Base-by-base conservation (phyloP, 2,888 invertebrate genomes). In the Xestia rhomboidea region DNA sequence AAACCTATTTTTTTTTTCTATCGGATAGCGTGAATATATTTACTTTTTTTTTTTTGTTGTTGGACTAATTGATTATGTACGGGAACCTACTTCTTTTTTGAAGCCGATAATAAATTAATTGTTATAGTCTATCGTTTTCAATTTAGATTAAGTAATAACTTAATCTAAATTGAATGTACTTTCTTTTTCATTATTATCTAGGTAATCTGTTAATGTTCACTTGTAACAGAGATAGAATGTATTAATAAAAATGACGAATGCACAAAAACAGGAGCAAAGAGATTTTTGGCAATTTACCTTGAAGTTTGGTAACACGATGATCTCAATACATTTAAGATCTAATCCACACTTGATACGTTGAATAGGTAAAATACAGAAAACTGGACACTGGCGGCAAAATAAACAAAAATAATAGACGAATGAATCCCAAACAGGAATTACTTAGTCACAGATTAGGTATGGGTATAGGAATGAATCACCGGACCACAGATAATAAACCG, bases 271-370 rank as follows among this genome's bases (percentile, higher is more conserved):
- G 11, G 11, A 0, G 10, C 11, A 77, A 34, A 27, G n/a, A 27
- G 24, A 75, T n/a, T 27, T 34, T 57, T n/a, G 27, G 11, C 27
- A 34, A 57, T 34, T 46, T 76, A 76, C 75, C 75, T 62, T 60
- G 66, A 44, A 34, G 11, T 34, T 51, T 44, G 34, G 11, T 3
- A 5, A 44, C 1, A 10, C 44, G 51, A 27, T 18, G 78, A 38
- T 27, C 34, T 77, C 49, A 49, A 44, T 24, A 71, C n/a, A n/a
- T 34, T 18, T 24, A 24, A 8, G 18, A 60, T 49, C 27, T n/a
- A 27, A 34, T 38, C 57, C 27, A 24, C 27, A 38, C 27, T 74
- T 38, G 5, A 11, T 27, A 24, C 38, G 18, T 27, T 13, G 41
- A 24, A n/a, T 15, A 24, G 4, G 7, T 57, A 15, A n/a, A 68